Conservation (phyloP, 2,888 invertebrate species). For the Pardosa pseudoannulata region DNA sequence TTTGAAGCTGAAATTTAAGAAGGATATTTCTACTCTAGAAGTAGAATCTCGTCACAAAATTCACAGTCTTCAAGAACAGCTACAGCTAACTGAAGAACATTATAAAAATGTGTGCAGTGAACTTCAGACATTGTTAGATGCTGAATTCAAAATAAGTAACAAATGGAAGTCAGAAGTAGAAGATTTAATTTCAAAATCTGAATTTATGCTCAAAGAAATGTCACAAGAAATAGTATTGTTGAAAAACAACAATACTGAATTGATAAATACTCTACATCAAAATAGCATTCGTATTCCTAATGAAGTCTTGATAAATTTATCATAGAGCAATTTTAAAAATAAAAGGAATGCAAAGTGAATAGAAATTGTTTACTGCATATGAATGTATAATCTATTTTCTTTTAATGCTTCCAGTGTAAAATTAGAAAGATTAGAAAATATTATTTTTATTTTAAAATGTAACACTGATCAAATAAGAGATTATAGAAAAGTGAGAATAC, state of each 20-base stretch:
- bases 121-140: conserved; percentile 25
- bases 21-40: conserved; percentile 5
- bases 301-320: no score
- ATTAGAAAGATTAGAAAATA: no score
- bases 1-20: background rate
- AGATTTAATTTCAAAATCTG: conserved; percentile 35
- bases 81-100: conserved; percentile 25
- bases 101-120: conserved; percentile 38
- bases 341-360: no score
- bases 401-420: no score
- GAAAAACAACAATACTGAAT: conserved; percentile 29
- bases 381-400: no score
- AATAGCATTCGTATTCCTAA: conserved; percentile 15
- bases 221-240: conserved; percentile 18
- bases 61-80: background rate
- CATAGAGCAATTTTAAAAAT: no score
- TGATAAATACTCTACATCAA: conserved; percentile 21
- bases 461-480: no score
- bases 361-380: no score
- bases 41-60: conserved; percentile 17
- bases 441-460: no score
- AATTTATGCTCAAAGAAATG: conserved; percentile 38
- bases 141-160: conserved; percentile 47
- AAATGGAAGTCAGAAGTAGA: conserved; percentile 49
- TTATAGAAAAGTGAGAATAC: no score